phyloP scores from a whole-genome alignment of 2,888 invertebrate species.

The Nomada hirtipes region DNA sequence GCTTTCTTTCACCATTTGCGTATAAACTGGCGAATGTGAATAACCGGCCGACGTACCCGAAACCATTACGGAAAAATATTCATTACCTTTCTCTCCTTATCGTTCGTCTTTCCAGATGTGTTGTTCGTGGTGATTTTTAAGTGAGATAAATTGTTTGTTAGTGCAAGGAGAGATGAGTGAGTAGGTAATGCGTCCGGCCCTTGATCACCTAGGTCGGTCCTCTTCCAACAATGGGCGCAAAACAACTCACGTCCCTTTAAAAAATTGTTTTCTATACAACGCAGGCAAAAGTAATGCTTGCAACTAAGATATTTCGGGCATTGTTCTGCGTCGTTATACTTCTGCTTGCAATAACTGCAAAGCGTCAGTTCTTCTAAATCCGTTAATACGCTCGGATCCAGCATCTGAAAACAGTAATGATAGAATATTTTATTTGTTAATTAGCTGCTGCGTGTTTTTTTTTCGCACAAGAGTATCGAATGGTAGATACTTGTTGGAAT shows the following conservation, averaged over 20 bases:
- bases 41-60: constrained; percentile 10
- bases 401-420: constrained; percentile 80
- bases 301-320: constrained; percentile 90
- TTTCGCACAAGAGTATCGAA: too few relatives aligned
- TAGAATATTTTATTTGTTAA: constrained; percentile 2
- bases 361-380: constrained; percentile 91
- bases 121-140: constrained; percentile 85
- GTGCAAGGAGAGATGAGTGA: constrained; percentile 88
- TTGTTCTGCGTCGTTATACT: constrained; percentile 90
- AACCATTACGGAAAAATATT: constrained; percentile 2
- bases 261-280: constrained; percentile 89
- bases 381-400: constrained; percentile 88
- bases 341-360: constrained; percentile 91
- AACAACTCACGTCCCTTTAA: constrained; percentile 89
- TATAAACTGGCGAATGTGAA: constrained; percentile 12
- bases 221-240: constrained; percentile 91
- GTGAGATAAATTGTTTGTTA: constrained; percentile 88
- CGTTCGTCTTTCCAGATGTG: constrained; percentile 83
- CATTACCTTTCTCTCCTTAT: constrained; percentile 84
- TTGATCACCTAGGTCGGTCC: constrained; percentile 89
- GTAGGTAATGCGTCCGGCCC: constrained; percentile 89
- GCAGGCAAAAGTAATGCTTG: constrained; percentile 91
- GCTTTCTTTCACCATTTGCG: constrained; percentile 49
- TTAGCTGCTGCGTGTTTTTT: not conserved
- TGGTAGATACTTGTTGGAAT: too few relatives aligned